phyloP scores from a whole-genome alignment of 2,797 vertebrate genomes.

The Pseudochaenichthys georgianus region DNA sequence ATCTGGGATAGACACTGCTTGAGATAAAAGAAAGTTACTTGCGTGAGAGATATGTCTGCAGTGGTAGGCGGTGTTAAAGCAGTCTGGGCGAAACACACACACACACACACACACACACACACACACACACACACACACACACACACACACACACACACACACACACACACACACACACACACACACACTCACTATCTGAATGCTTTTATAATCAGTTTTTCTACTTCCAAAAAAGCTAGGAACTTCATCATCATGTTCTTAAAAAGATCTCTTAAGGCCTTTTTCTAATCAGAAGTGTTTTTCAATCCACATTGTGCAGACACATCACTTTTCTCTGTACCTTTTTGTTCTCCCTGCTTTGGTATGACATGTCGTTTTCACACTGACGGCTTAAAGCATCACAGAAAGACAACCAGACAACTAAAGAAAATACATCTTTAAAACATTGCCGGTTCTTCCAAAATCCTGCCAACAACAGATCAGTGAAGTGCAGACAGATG shows the following conservation, averaged over 20 bases:
- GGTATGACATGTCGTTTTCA: constrained; percentile 54
- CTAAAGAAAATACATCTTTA: constrained; percentile 60
- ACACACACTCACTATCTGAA: not conserved
- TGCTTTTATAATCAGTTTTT: constrained; percentile 19
- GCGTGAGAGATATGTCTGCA: constrained; percentile 43
- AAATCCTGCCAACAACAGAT: constrained; percentile 48
- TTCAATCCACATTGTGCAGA: constrained; percentile 45
- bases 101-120: constrained; percentile 1
- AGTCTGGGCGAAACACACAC: not conserved
- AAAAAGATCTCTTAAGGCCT: constrained; percentile 28
- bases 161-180: too few relatives aligned
- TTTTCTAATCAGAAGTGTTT: constrained; percentile 53
- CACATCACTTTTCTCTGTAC: constrained; percentile 44
- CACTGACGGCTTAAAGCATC: constrained; percentile 47
- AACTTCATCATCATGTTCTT: constrained; percentile 17
- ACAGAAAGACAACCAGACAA: constrained; percentile 41
- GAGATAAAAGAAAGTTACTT: constrained; percentile 53
- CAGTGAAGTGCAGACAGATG: constrained; percentile 28
- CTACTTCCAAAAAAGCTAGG: constrained; percentile 8
- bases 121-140: not conserved
- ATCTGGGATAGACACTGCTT: constrained; percentile 24
- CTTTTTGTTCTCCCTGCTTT: constrained; percentile 47
- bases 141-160: too few relatives aligned
- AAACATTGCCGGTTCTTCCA: constrained; percentile 47
- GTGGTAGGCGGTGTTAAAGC: constrained; percentile 3